Base-by-base conservation (phyloP, 2,797 vertebrate genomes). In the Tachyglossus aculeatus region DNA sequence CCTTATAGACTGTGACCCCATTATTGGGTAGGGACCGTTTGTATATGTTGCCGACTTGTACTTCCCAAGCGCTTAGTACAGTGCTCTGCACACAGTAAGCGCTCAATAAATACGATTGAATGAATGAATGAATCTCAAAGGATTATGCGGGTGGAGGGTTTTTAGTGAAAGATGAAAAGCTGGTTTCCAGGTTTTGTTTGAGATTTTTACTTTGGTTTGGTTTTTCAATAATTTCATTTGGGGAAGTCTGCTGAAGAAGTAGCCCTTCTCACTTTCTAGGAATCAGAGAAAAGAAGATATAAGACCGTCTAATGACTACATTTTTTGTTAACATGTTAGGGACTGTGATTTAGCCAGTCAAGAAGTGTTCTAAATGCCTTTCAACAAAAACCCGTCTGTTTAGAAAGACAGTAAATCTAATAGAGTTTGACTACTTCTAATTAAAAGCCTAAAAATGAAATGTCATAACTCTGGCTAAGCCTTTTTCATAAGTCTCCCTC, bases 341-440 rank as follows among this genome's bases (percentile, higher is more conserved):
- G 25, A 70, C 19, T 51, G 33, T 62, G 77, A 74, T 75, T 82
- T 61, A 72, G 32, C 75, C 64, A 66, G 74, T 44, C 65, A 33
- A 68, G 34, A 68, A 80, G 56, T 74, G 39, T 67, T 67, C 52
- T 62, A 62, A 81, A 77, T 76, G 81, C 56, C 1, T 44, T 67
- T 80, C 73, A 32, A 68, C 74, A 31, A 80, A 34, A 67, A 63
- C 66, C 65, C 66, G 62, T 32, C 36, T 38, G 44, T 44, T 56
- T 47, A 43, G 31, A 14, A 34, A 63, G 43, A 14, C 51, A 16
- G 37, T 22, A 67, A 40, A 43, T 31, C 52, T 16, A 34, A 67
- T 38, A 43, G 18, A 43, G 33, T 18, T 41, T 44, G 40, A 36
- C 16, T 21, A 22, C 71, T 82, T 84, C 63, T 59, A 24, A 64